Evolutionary conservation across 2,113 vertebrate species (phyloP).

Genomic region (Stomatorhinus ivindoensis): DNA sequence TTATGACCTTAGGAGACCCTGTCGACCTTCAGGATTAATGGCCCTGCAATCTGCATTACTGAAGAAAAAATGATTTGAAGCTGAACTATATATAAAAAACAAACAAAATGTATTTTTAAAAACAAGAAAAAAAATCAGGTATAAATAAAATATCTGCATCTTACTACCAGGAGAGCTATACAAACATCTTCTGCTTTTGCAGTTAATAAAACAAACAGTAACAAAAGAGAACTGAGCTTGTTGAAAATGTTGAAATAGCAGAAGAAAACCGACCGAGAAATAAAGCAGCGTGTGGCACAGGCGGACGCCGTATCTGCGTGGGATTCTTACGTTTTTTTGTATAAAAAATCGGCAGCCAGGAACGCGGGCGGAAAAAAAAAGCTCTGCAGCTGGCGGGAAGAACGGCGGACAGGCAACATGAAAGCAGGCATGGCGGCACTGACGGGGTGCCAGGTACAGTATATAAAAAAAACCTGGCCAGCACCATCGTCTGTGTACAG

Average conservation of each 20-base stretch:
- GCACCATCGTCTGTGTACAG: constrained; percentile 42
- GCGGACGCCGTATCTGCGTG: not conserved
- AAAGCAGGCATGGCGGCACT: constrained; percentile 69
- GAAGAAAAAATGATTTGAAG: not conserved
- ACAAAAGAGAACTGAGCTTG: not conserved
- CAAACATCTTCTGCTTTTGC: constrained; percentile 3
- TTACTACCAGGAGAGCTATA: not conserved
- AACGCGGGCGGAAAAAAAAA: not conserved
- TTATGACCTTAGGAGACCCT: constrained; percentile 3
- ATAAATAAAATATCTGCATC: not conserved
- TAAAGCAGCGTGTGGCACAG: not conserved
- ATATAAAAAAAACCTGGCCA: constrained; percentile 70
- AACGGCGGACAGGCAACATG: constrained; percentile 70
- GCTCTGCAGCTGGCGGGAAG: constrained; percentile 34
- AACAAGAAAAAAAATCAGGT: not conserved
- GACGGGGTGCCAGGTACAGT: constrained; percentile 76
- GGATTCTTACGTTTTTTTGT: not conserved
- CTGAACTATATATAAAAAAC: not conserved
- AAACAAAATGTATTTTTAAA: not conserved
- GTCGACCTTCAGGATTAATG: not conserved
- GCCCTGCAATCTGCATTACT: not conserved
- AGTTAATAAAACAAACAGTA: not conserved
- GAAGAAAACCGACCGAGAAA: not conserved
- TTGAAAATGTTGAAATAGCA: not conserved
- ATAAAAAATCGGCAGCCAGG: constrained; percentile 7